Evolutionary conservation across 2,888 invertebrate species (phyloP).

Genomic region (Mythimna albipuncta): DNA sequence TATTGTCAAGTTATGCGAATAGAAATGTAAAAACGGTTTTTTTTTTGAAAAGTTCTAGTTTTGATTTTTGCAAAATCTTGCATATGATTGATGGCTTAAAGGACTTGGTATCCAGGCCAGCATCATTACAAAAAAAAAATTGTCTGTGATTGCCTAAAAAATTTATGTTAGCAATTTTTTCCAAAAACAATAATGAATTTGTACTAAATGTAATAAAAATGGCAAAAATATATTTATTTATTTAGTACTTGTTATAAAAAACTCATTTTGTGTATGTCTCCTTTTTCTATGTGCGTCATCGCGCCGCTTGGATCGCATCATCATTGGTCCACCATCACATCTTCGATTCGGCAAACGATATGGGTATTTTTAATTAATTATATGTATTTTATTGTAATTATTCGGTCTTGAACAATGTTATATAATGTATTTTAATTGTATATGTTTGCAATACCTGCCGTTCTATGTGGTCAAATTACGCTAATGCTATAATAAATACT

Average conservation of each 20-base stretch:
- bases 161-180: too few species aligned
- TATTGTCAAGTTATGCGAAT: too few species aligned
- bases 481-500: too few species aligned
- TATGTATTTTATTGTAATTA: slow-evolving; percentile 1
- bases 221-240: slow-evolving; percentile 20
- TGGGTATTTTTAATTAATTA: slow-evolving; percentile 33
- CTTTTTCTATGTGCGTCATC: slow-evolving; percentile 65
- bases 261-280: slow-evolving; percentile 63
- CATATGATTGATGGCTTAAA: too few species aligned
- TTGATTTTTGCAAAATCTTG: too few species aligned
- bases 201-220: slow-evolving; percentile 25
- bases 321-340: slow-evolving; percentile 36
- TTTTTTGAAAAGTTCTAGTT: too few species aligned
- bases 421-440: background rate
- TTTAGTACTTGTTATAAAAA: background rate
- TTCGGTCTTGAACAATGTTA: background rate
- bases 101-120: too few species aligned
- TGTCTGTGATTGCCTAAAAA: too few species aligned
- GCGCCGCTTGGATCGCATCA: slow-evolving; percentile 52
- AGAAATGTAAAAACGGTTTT: too few species aligned
- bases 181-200: too few species aligned
- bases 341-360: slow-evolving; percentile 42
- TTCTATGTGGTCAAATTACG: background rate
- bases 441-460: background rate
- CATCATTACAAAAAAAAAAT: too few species aligned